Evolutionary conservation across 2,113 vertebrate species (phyloP).

Genomic region (Epinephelus lanceolatus): DNA sequence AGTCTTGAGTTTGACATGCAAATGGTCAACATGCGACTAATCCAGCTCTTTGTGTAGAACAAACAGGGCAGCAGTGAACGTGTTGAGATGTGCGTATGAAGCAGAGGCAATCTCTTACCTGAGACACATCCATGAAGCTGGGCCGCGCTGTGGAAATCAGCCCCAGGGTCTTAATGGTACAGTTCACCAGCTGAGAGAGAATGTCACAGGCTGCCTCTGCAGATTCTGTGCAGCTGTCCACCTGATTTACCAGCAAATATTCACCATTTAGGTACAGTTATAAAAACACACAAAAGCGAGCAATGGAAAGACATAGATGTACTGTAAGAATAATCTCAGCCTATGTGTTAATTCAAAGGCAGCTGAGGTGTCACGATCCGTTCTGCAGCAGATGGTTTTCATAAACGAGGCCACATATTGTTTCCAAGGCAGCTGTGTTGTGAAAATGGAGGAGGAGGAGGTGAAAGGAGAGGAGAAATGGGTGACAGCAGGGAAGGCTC

Average conservation of each 20-base stretch:
- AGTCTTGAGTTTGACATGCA: neutral
- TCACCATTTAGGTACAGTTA: constrained; percentile 36
- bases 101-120: constrained; percentile 81
- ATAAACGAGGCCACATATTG: constrained; percentile 36
- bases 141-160: constrained; percentile 93
- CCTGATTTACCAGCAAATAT: constrained; percentile 79
- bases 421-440: constrained; percentile 45
- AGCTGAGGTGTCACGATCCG: constrained; percentile 39
- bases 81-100: neutral
- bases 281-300: constrained; percentile 7
- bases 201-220: constrained; percentile 93
- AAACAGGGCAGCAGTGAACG: constrained; percentile 4
- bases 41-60: neutral
- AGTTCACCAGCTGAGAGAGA: constrained; percentile 93
- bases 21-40: neutral
- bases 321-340: constrained; percentile 30
- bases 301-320: constrained; percentile 29
- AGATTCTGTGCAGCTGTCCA: constrained; percentile 92
- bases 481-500: constrained; percentile 25
- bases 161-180: constrained; percentile 91
- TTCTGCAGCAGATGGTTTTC: constrained; percentile 55
- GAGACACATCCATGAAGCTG: constrained; percentile 93
- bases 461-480: constrained; percentile 19
- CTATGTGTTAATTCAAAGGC: constrained; percentile 26
- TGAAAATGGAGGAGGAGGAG: constrained; percentile 36